Conservation (phyloP, 2,888 invertebrate genomes). For the Drosophila cognata region DNA sequence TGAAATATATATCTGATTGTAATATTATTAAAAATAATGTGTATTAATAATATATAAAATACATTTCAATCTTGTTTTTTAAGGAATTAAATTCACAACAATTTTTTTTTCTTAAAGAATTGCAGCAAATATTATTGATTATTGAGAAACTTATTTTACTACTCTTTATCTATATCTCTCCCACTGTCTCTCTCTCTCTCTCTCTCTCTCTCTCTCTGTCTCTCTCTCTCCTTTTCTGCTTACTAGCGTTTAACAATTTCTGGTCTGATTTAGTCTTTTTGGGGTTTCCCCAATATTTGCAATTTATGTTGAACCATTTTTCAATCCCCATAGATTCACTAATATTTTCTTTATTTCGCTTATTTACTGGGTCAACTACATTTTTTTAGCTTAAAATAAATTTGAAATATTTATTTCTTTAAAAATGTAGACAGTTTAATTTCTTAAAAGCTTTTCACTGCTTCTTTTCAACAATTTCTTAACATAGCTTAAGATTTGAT, state of each 20-base stretch:
- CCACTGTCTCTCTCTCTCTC: background rate
- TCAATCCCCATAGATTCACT: background rate
- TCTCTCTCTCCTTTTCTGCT: background rate
- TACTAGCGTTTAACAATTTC: background rate
- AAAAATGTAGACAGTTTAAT: background rate
- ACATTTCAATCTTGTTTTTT: background rate
- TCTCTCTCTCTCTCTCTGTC: no score
- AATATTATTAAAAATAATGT: background rate
- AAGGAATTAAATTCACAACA: background rate
- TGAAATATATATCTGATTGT: background rate
- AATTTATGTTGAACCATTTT: background rate
- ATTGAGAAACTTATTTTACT: background rate
- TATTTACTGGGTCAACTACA: no score
- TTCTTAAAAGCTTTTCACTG: background rate
- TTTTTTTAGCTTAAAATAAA: background rate
- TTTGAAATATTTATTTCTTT: background rate
- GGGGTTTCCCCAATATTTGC: background rate
- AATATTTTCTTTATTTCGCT: background rate
- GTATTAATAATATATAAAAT: no score
- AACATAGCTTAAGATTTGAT: background rate
- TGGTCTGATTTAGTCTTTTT: background rate
- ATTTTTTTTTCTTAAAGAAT: background rate
- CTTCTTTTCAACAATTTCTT: background rate
- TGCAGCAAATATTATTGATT: background rate
- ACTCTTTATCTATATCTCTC: background rate